Conservation (phyloP, 2,113 vertebrate genomes). For the Xenus cinereus region DNA sequence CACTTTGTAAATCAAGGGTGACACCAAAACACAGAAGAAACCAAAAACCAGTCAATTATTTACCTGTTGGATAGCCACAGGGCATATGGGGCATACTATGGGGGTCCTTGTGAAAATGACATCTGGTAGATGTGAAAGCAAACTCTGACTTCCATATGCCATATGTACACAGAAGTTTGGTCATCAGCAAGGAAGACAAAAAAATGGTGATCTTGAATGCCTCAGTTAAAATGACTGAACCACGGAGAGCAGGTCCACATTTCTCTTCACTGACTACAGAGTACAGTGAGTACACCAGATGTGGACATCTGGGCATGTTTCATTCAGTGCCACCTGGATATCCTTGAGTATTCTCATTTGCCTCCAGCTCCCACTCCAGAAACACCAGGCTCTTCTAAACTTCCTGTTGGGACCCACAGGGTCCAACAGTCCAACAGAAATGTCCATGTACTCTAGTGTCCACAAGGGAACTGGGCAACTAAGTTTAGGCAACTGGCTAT, state of each 20-base stretch:
- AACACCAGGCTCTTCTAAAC: not conserved
- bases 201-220: not conserved
- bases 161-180: not conserved
- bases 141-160: not conserved
- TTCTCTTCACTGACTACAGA: not conserved
- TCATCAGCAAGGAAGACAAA: not conserved
- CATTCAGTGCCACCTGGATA: not conserved
- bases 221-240: not conserved
- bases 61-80: not conserved
- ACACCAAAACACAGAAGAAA: not conserved
- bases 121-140: not conserved
- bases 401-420: not conserved
- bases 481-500: not conserved
- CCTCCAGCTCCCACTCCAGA: not conserved
- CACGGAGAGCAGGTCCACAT: not conserved
- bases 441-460: not conserved
- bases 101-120: not conserved
- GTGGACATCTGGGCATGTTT: not conserved
- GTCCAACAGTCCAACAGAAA: not conserved
- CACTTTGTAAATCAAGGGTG: rapidly evolving
- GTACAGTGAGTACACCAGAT: not conserved
- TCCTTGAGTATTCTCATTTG: not conserved
- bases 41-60: not conserved
- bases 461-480: not conserved
- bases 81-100: not conserved